Conservation (phyloP, 1,140 invertebrate species). For the Papilio dardanus region DNA sequence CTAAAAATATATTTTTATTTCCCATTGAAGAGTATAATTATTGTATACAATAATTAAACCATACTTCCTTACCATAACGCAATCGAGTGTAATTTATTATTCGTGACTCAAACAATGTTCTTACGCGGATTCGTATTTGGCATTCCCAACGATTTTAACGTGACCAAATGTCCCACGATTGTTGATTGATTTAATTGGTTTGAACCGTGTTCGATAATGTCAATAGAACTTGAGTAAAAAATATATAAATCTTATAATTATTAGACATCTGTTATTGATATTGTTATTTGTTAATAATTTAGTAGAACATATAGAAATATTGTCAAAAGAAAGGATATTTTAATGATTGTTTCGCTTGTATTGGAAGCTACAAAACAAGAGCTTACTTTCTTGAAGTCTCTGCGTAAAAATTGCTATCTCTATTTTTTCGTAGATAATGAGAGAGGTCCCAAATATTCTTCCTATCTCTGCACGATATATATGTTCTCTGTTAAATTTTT, state of each 20-base stretch:
- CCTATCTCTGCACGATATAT: too few species aligned
- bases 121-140: slow-evolving; percentile 28
- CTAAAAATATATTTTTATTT: slow-evolving; percentile 1
- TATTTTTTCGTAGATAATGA: too few species aligned
- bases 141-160: slow-evolving; percentile 23
- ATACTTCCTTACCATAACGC: not conserved
- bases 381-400: too few species aligned
- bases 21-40: not conserved
- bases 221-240: not conserved
- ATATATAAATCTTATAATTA: not conserved
- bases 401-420: too few species aligned
- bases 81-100: slow-evolving; percentile 15
- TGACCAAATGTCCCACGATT: slow-evolving; percentile 39
- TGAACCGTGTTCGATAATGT: slow-evolving; percentile 13
- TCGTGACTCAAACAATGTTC: slow-evolving; percentile 25
- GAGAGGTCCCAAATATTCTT: too few species aligned
- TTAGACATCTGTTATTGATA: not conserved
- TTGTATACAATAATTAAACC: not conserved
- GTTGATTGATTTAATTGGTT: slow-evolving; percentile 44
- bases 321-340: not conserved
- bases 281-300: not conserved
- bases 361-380: too few species aligned
- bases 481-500: not conserved
- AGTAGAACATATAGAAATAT: not conserved
- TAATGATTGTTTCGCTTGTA: too few species aligned